These are phyloP conservation scores for Agriopis aurantiaria DNA, from an alignment of 2,888 invertebrate species.

Conservation along the genomic window DNA sequence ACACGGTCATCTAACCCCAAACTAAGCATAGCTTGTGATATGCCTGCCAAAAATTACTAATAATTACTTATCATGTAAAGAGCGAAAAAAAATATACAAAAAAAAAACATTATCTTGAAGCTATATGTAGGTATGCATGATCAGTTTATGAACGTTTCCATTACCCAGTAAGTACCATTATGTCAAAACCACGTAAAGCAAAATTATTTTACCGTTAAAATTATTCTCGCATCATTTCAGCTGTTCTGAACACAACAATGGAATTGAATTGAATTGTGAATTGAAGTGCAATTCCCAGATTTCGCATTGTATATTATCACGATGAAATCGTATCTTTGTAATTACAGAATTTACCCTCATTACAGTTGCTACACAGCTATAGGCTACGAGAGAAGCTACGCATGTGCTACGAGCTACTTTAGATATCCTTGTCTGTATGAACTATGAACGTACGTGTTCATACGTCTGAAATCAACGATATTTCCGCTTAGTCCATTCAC, in stretches of 20 bases:
- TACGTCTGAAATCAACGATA: not conserved
- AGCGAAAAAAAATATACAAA: too few species aligned
- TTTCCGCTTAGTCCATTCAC: too few species aligned
- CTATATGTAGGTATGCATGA: too few species aligned
- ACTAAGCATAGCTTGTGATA: too few species aligned
- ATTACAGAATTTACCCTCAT: slow-evolving; percentile 1
- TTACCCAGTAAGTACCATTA: not conserved
- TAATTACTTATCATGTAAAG: too few species aligned
- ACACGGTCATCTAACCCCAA: too few species aligned
- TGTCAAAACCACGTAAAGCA: slow-evolving; percentile 8
- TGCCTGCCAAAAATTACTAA: too few species aligned
- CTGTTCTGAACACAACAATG: slow-evolving; percentile 3
- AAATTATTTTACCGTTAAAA: slow-evolving; percentile 12
- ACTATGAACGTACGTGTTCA: not conserved
- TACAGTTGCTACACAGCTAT: not conserved
- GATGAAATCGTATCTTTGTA: not conserved
- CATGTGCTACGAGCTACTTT: slow-evolving; percentile 1
- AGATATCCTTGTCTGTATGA: not conserved
- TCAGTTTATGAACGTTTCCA: not conserved
- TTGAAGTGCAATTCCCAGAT: slow-evolving; percentile 4
- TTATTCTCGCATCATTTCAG: slow-evolving; percentile 12
- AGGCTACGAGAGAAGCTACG: slow-evolving; percentile 12
- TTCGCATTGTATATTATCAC: not conserved
- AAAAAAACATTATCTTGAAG: too few species aligned
- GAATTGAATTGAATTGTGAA: slow-evolving; percentile 10